Evolutionary conservation across 2,888 invertebrate species (phyloP).

Genomic region (Diarsia dahlii): DNA sequence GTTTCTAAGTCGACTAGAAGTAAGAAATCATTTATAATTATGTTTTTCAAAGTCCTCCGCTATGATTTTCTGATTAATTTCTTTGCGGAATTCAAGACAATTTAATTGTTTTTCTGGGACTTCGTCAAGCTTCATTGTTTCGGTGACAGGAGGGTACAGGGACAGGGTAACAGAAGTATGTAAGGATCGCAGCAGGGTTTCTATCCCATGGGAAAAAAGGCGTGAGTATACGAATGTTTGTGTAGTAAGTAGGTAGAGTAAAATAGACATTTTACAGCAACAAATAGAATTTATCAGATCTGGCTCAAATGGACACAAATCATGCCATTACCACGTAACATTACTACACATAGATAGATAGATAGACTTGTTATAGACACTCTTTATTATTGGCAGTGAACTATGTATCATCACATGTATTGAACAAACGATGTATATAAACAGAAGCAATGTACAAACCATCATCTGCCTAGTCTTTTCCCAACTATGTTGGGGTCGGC

Average conservation of each 20-base stretch:
- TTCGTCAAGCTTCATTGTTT: too few relatives aligned
- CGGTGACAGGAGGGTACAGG: too few relatives aligned
- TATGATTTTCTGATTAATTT: background rate
- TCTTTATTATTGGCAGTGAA: conserved; percentile 40
- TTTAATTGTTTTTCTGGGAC: too few relatives aligned
- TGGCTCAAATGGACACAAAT: conserved; percentile 21
- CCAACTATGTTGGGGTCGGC: too few relatives aligned
- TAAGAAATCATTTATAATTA: too few relatives aligned
- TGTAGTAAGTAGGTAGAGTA: background rate
- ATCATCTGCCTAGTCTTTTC: too few relatives aligned
- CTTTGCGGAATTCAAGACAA: background rate
- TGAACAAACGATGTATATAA: conserved; percentile 3
- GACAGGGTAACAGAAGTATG: too few relatives aligned
- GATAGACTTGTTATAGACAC: background rate
- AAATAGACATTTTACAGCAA: background rate
- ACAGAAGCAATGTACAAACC: background rate
- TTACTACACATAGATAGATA: background rate
- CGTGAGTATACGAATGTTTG: too few relatives aligned
- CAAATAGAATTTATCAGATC: conserved; percentile 37
- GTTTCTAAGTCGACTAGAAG: background rate
- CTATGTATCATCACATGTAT: conserved; percentile 27
- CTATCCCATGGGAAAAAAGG: too few relatives aligned
- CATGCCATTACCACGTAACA: conserved; percentile 16
- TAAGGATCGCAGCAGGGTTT: too few relatives aligned
- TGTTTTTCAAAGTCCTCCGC: background rate